phyloP scores from a whole-genome alignment of 2,888 invertebrate genomes.

The Pyrochroa serraticornis region DNA sequence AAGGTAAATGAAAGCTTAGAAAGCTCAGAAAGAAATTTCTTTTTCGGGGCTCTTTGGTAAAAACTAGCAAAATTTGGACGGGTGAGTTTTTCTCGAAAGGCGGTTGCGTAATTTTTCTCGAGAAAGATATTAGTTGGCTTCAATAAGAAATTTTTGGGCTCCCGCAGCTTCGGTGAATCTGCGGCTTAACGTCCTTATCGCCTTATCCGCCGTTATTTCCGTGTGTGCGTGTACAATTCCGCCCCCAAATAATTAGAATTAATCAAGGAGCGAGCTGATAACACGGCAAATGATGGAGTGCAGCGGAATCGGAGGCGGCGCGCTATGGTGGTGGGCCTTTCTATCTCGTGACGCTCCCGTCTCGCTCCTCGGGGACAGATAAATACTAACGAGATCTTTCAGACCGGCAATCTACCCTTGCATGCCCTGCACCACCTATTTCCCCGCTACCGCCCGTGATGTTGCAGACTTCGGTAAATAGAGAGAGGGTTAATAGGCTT shows the following conservation, averaged over 20 bases:
- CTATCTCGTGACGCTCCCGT: slow-evolving; percentile 45
- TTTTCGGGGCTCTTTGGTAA: too few species aligned
- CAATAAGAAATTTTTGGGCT: too few species aligned
- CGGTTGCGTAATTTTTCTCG: too few species aligned
- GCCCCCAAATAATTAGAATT: slow-evolving; percentile 56
- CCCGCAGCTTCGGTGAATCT: too few species aligned
- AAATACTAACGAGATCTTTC: slow-evolving; percentile 59
- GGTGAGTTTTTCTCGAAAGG: too few species aligned
- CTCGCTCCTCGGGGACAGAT: slow-evolving; percentile 54
- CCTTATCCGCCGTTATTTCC: too few species aligned
- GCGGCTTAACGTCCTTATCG: too few species aligned
- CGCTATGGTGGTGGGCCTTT: slow-evolving; percentile 44
- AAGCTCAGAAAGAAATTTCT: too few species aligned
- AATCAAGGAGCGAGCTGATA: slow-evolving; percentile 55
- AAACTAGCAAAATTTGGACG: too few species aligned
- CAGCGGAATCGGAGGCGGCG: slow-evolving; percentile 37
- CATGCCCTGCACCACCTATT: slow-evolving; percentile 31
- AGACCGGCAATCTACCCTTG: slow-evolving; percentile 55
- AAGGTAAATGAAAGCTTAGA: too few species aligned
- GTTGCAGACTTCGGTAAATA: slow-evolving; percentile 23
- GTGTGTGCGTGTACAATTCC: slow-evolving; percentile 16
- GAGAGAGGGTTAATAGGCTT: slow-evolving; percentile 28
- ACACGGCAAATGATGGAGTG: slow-evolving; percentile 56
- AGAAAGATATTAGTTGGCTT: too few species aligned
- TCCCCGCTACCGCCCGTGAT: slow-evolving; percentile 11